phyloP scores from a whole-genome alignment of 2,797 vertebrate genomes.

The Myripristis jacobus region DNA sequence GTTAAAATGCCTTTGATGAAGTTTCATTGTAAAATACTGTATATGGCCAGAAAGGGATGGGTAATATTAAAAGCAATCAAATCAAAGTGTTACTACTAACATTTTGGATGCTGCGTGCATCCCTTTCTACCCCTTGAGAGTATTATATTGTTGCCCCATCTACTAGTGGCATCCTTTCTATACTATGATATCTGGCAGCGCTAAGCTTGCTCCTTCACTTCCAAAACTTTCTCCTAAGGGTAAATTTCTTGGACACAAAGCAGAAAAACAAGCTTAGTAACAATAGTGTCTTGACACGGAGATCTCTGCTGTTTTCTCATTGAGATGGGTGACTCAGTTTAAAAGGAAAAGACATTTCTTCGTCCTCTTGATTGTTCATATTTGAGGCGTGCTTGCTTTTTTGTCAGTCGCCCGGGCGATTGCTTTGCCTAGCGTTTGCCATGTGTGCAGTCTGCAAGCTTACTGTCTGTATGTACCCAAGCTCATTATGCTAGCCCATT shows the following conservation, averaged over 20 bases:
- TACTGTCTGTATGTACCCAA: slow-evolving; percentile 17
- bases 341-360: neutral
- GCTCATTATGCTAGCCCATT: slow-evolving; percentile 28
- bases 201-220: slow-evolving; percentile 24
- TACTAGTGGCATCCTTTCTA: slow-evolving; percentile 17
- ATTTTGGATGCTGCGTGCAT: slow-evolving; percentile 12
- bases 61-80: neutral
- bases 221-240: slow-evolving; percentile 25
- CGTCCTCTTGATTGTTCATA: slow-evolving; percentile 7
- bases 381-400: slow-evolving; percentile 7
- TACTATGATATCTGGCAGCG: slow-evolving; percentile 18
- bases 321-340: slow-evolving; percentile 11
- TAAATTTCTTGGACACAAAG: slow-evolving; percentile 22
- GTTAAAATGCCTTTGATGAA: neutral
- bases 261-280: slow-evolving; percentile 23
- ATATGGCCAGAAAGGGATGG: neutral
- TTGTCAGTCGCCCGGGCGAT: slow-evolving; percentile 17
- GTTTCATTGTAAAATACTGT: neutral
- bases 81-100: neutral
- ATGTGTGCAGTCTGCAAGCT: slow-evolving; percentile 25
- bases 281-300: slow-evolving; percentile 4
- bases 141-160: neutral
- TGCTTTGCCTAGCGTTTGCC: slow-evolving; percentile 9
- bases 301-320: slow-evolving; percentile 31
- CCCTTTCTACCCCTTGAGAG: slow-evolving; percentile 1